Evolutionary conservation across 1,140 invertebrate species (phyloP).

Genomic region (Zaprionus camerounensis): DNA sequence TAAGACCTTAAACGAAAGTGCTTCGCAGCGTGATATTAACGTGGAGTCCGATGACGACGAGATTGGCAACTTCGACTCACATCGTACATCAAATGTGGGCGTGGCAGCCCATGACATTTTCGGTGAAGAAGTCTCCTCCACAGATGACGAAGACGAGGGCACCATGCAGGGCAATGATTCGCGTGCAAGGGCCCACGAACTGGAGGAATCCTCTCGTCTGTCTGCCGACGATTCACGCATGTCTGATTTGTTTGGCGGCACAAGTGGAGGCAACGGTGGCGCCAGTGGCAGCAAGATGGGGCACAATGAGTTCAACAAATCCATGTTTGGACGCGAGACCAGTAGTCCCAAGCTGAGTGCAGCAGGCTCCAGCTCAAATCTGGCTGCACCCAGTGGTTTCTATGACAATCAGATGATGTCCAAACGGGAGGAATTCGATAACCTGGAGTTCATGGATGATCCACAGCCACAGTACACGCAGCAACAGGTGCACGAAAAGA

Average conservation of each 20-base stretch:
- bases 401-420: constrained; percentile 60
- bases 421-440: constrained; percentile 73
- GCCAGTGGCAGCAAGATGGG: constrained; percentile 59
- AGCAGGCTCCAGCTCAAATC: constrained; percentile 75
- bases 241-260: constrained; percentile 87
- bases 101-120: constrained; percentile 93
- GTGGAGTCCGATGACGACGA: constrained; percentile 82
- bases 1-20: constrained; percentile 61
- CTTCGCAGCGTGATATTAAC: constrained; percentile 76
- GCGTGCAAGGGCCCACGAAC: constrained; percentile 87
- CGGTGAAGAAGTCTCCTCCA: constrained; percentile 94
- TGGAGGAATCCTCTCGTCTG: constrained; percentile 91
- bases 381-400: constrained; percentile 70
- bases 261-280: constrained; percentile 32
- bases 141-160: constrained; percentile 90
- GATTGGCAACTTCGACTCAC: constrained; percentile 73
- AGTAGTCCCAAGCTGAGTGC: constrained; percentile 66
- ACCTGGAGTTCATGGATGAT: constrained; percentile 70
- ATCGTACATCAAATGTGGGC: constrained; percentile 65
- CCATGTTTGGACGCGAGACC: constrained; percentile 65
- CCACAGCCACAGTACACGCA: constrained; percentile 61
- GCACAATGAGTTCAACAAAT: constrained; percentile 70
- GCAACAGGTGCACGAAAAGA: constrained; percentile 85
- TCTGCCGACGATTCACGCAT: constrained; percentile 90
- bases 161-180: constrained; percentile 84